Base-by-base conservation (phyloP, 1,140 invertebrate genomes). In the Calliopsis andreniformis region DNA sequence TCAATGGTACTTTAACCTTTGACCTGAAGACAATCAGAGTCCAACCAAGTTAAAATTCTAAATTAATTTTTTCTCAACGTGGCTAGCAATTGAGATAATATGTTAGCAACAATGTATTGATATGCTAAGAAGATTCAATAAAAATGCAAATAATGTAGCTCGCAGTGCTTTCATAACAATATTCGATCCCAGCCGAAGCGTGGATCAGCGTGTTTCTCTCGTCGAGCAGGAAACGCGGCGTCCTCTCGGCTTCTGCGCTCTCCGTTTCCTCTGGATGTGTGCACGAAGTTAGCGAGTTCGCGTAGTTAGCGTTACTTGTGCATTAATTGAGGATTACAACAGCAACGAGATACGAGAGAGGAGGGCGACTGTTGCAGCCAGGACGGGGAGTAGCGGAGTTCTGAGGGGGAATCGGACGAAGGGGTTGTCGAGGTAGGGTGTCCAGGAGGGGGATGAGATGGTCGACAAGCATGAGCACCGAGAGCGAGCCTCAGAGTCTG, bases 241-340 rank as follows among this genome's bases (percentile, higher is more conserved):
- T 67, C 49, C 66, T 80, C 77, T 59, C 71, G 42, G 62, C 62
- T 76, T 76, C 76, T 49, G 47, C 42, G 55, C 47, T 47, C 69
- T 73, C 58, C 64, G 58, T 53, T 56, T 75, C 64, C 66, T 67
- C 25, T 59, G 35, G 79, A 78, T 77, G 73, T 85, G 80, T 78
- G 67, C 61, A 64, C 58, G 62, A 81, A 85, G 80, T 86, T 83
- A 73, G 70, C 56, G 78, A 85, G 78, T 85, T 85, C 81, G 78
- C 76, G 75, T 83, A 86, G 80, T 81, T 86, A 86, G 76, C 85
- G 80, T 87, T 87, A 85, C 83, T 85, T 81, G 85, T 82, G 81
- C 86, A 80, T 87, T 86, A 87, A 87, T 86, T 84, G 85, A 84
- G 85, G 81, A 86, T 87, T 85, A 87, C 85, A 87, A 87, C 80